Evolutionary conservation across 2,113 vertebrate genomes (phyloP), one percentile per base, ranked within the genome.

Genomic region (Corapipo altera): DNA sequence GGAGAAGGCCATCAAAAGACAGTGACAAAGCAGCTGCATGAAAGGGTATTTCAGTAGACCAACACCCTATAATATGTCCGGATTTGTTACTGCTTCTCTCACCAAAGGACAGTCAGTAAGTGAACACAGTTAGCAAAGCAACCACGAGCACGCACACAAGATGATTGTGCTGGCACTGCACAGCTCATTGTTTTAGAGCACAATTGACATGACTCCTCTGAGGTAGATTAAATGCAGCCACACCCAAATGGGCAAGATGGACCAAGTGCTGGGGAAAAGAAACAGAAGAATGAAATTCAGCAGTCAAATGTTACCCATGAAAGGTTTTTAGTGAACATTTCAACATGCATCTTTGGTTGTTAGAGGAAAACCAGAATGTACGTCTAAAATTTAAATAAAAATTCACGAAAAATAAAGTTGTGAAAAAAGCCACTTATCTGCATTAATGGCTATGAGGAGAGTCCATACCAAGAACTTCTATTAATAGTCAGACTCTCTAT

Each of bases 191-290:
- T 73, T 83, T 77, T 7, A 85, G 82, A 67, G 41, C 78, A 93
- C 66, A 88, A 55, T 2, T 30, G 46, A 79, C 43, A 65, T 4
- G 2, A 35, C 44, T 82, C 71, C 64, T 43, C 30, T 46, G 54
- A 12, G 46, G 71, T 41, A 88, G 76, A 94, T 83, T 46, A 75
- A 95, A 83, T 24, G 54, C 87, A 96, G 71, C 78, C 93, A 54
- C 71, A 59, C 58, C 21, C 67, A 66, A 85, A 79, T 28, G 67
- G 64, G 80, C 43, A 71, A 77, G 64, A 85, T 17, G 46, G 81
- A 89, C 88, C 91, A 91, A 93, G 74, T 66, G 44, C 48, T 83
- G 59, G 8, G 27, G 67, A 89, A 84, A 93, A 77, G 64, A 54
- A 93, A 41, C 61, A 79, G 74, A 88, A 85, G 62, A 82, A 85